A percentile compares a stretch with the other conserved stretches of the same genome.
These are phyloP conservation scores for Stratiolaelaps scimitus DNA, from an alignment of 1,140 invertebrate genomes.

Conservation along the genomic window DNA sequence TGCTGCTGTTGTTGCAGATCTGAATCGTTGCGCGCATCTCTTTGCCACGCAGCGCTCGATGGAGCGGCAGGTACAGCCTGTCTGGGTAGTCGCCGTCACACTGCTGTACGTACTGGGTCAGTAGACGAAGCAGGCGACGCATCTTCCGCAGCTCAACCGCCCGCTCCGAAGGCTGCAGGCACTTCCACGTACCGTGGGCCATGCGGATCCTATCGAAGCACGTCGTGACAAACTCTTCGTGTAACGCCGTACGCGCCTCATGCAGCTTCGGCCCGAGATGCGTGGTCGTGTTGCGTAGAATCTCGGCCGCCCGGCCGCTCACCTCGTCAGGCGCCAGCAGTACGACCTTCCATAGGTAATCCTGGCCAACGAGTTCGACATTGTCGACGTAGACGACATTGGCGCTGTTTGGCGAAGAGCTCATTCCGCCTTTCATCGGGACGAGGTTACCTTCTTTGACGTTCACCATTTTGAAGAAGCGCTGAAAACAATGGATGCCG, in stretches of 20 bases:
- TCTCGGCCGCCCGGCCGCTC: constrained; percentile 71
- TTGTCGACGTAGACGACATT: constrained; percentile 40
- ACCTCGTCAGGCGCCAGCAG: constrained; percentile 79
- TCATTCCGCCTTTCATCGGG: constrained; percentile 42
- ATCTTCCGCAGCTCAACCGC: constrained; percentile 63
- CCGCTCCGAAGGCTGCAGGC: constrained; percentile 47
- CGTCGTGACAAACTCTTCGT: constrained; percentile 81
- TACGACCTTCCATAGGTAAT: constrained; percentile 90
- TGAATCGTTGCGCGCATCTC: constrained; percentile 70
- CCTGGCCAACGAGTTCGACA: constrained; percentile 77
- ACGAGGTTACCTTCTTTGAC: constrained; percentile 84
- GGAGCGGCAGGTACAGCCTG: constrained; percentile 35
- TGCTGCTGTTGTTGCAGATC: constrained; percentile 54
- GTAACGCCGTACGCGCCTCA: constrained; percentile 60
- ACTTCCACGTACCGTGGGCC: constrained; percentile 53
- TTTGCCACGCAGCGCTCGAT: constrained; percentile 71
- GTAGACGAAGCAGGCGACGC: constrained; percentile 82
- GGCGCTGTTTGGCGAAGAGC: background rate
- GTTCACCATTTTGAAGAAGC: constrained; percentile 95
- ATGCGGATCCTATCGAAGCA: constrained; percentile 70
- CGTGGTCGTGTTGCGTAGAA: constrained; percentile 83
- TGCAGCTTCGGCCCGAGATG: constrained; percentile 74
- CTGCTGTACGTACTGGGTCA: constrained; percentile 88
- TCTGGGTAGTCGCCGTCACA: constrained; percentile 82
- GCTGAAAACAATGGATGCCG: constrained; percentile 84